A percentile compares a stretch with the other conserved stretches of the same genome.
Evolutionary conservation across 2,113 vertebrate species (phyloP).

Genomic region (Nycticebus coucang): DNA sequence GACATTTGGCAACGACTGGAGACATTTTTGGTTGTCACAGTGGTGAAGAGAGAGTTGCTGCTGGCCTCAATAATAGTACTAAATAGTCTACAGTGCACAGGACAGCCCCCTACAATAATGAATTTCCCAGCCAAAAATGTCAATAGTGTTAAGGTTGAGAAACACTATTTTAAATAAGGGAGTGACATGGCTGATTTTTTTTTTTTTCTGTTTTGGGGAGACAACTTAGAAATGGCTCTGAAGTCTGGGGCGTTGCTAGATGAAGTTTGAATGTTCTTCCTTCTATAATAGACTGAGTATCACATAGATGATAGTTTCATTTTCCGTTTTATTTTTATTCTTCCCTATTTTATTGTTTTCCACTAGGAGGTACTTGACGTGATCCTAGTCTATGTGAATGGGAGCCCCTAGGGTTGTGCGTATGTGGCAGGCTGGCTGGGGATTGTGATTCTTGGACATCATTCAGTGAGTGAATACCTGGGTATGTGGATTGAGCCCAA

Average conservation of each 20-base stretch:
- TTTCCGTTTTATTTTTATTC: neutral
- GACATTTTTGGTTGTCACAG: neutral
- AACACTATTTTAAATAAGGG: neutral
- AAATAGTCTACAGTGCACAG: neutral
- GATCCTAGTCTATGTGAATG: neutral
- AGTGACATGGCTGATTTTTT: neutral
- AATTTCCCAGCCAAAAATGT: neutral
- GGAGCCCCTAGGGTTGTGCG: rapidly evolving
- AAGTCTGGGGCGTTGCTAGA: neutral
- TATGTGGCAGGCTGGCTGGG: neutral
- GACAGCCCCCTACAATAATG: neutral
- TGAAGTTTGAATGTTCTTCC: neutral
- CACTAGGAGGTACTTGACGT: neutral
- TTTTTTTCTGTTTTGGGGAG: neutral
- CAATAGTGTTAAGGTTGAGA: neutral
- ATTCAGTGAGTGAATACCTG: neutral
- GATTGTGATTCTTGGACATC: neutral
- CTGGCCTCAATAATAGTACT: neutral
- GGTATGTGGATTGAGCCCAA: neutral
- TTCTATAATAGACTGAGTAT: neutral
- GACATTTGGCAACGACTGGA: neutral
- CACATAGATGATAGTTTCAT: neutral
- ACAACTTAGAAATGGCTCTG: neutral
- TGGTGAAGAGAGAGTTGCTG: neutral
- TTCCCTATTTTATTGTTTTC: neutral